Conservation (phyloP, 2,113 vertebrate genomes). For the Chunga burmeisteri region DNA sequence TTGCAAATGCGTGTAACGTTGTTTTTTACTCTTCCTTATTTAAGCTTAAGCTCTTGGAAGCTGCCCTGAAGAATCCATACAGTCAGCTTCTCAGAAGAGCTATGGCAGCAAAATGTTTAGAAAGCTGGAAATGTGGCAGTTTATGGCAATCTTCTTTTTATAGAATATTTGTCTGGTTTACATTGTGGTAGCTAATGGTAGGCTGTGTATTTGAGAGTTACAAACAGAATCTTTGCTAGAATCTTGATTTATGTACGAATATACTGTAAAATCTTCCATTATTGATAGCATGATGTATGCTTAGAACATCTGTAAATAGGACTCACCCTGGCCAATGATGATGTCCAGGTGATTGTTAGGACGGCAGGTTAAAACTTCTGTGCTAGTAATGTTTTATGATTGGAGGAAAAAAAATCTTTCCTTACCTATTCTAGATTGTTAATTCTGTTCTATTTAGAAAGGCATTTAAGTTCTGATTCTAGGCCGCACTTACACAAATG, state of each 20-base stretch:
- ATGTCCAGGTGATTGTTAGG: neutral
- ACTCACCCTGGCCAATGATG: neutral
- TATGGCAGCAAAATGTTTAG: neutral
- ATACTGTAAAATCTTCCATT: neutral
- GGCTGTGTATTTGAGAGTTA: neutral
- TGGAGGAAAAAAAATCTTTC: neutral
- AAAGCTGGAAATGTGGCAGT: neutral
- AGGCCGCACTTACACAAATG: neutral
- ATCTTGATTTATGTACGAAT: neutral
- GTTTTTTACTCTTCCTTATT: neutral
- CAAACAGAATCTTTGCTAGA: neutral
- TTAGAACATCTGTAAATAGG: neutral
- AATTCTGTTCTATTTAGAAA: neutral
- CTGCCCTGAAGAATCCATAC: neutral
- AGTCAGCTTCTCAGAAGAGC: neutral
- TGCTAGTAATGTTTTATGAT: neutral
- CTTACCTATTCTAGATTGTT: neutral
- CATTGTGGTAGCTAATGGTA: neutral
- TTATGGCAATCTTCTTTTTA: neutral
- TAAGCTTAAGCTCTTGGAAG: neutral
- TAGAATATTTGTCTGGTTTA: neutral
- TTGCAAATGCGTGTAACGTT: rapidly evolving
- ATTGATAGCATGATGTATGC: neutral
- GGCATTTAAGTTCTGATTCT: neutral
- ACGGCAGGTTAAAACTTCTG: neutral